Percentiles rank a stretch among this genome's conserved stretches.
phyloP scores from a whole-genome alignment of 2,113 vertebrate genomes.

The Mesocricetus auratus region DNA sequence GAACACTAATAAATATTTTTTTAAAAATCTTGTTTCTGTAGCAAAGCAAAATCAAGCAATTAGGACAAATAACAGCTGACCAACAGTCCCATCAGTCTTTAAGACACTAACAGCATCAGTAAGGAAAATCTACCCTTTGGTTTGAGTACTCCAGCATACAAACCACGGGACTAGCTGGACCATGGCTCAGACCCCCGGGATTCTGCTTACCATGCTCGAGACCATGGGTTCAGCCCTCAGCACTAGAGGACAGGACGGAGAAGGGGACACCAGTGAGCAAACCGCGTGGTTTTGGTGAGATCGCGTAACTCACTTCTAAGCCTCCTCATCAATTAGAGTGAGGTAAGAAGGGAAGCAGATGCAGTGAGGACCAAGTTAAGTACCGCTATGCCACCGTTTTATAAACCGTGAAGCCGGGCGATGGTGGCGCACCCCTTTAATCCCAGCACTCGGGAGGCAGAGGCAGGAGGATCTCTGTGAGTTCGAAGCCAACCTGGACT shows the following conservation, averaged over 20 bases:
- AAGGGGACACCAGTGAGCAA: neutral
- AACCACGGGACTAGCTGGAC: neutral
- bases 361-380: neutral
- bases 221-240: neutral
- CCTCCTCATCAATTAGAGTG: neutral
- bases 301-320: neutral
- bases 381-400: neutral
- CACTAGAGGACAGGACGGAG: too few species aligned
- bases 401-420: too few species aligned
- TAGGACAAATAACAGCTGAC: neutral
- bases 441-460: too few species aligned
- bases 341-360: neutral
- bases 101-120: neutral
- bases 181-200: neutral
- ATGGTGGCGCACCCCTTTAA: too few species aligned
- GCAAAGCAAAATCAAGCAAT: constrained; percentile 44
- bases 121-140: neutral
- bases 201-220: too few species aligned
- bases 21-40: too few species aligned
- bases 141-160: neutral
- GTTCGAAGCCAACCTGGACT: too few species aligned
- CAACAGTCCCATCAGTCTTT: neutral
- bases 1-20: too few species aligned
- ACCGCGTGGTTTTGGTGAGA: neutral
- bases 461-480: too few species aligned